Conservation (phyloP, 2,888 invertebrate species). For the Archips xylosteana region DNA sequence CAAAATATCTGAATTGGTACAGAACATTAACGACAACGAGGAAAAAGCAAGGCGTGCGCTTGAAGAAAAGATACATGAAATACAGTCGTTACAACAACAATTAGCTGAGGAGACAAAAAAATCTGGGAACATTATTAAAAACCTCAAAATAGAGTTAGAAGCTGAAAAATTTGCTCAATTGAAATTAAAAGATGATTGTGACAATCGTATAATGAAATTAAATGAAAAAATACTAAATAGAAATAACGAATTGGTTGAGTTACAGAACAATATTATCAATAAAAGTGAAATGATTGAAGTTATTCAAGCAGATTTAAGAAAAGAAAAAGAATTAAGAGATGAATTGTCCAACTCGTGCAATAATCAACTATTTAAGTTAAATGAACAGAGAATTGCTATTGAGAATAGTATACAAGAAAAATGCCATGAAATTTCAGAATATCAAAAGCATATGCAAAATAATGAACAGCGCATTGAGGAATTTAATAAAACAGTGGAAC, state of each 20-base stretch:
- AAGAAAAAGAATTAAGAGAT: conserved; percentile 43
- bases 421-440: conserved; percentile 54
- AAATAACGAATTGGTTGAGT: conserved; percentile 74
- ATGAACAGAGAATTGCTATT: conserved; percentile 41
- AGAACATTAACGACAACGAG: conserved; percentile 63
- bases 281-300: conserved; percentile 69
- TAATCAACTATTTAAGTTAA: conserved; percentile 43
- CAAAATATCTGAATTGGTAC: conserved; percentile 71
- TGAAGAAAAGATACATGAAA: conserved; percentile 68
- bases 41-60: conserved; percentile 60
- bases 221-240: conserved; percentile 75
- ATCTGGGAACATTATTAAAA: conserved; percentile 61
- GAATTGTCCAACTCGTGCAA: conserved; percentile 40
- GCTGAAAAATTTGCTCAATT: conserved; percentile 63
- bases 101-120: conserved; percentile 69
- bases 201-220: conserved; percentile 69
- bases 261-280: conserved; percentile 69
- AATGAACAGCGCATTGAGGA: conserved; percentile 54
- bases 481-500: conserved; percentile 57
- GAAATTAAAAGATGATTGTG: conserved; percentile 68
- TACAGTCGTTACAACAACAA: conserved; percentile 68
- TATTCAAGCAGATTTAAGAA: conserved; percentile 41
- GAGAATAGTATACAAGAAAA: conserved; percentile 42
- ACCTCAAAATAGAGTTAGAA: conserved; percentile 62
- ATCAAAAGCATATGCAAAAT: conserved; percentile 55